A percentile compares a stretch with the other conserved stretches of the same genome.
These are phyloP conservation scores for Sylvilagus bachmani DNA, from an alignment of 2,113 vertebrate genomes.

Conservation along the genomic window DNA sequence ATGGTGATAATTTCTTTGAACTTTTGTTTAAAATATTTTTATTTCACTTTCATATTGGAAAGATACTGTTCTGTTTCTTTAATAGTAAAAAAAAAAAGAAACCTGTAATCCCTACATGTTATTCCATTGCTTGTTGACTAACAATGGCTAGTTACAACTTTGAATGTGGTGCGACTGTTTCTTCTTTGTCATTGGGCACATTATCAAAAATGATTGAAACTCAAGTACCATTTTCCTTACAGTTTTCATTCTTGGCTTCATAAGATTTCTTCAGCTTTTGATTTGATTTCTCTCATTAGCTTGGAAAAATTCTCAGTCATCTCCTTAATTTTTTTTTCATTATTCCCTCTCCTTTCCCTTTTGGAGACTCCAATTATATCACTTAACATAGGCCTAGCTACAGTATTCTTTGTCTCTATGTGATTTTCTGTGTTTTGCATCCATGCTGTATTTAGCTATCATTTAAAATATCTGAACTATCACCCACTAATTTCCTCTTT, in stretches of 20 bases:
- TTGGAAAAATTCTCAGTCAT: not conserved
- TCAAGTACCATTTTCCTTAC: not conserved
- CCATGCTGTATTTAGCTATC: not conserved
- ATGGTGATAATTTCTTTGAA: not conserved
- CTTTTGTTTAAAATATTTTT: constrained; percentile 26
- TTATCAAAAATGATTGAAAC: not conserved
- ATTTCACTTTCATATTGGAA: not conserved
- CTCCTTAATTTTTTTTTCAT: not conserved
- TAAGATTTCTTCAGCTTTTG: not conserved
- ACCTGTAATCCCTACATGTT: not conserved
- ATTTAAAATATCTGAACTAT: not conserved
- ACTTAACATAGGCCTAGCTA: not conserved
- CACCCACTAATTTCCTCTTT: not conserved
- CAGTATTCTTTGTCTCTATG: not conserved
- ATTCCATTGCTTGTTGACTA: not conserved
- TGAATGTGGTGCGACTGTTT: not conserved
- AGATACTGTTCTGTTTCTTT: not conserved
- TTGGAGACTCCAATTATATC: not conserved
- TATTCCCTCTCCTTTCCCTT: not conserved
- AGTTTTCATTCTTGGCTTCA: not conserved
- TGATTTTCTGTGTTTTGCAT: not conserved
- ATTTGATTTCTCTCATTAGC: not conserved
- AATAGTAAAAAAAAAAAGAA: not conserved
- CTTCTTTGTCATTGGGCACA: not conserved
- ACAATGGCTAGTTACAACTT: not conserved